Evolutionary conservation across 2,797 vertebrate genomes (phyloP).

Genomic region (Ceryle rudis): DNA sequence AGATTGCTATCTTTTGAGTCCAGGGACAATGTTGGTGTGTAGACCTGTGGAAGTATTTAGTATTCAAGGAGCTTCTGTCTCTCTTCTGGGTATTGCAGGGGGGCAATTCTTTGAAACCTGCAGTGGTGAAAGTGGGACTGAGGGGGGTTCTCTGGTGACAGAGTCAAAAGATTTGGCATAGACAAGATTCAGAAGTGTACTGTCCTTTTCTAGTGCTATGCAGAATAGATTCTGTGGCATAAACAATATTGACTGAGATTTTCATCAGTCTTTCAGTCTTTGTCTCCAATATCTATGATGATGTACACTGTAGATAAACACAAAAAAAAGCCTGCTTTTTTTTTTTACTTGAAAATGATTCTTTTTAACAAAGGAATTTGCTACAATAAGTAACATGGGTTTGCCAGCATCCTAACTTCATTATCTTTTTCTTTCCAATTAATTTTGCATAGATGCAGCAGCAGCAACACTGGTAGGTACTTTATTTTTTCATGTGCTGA

Average conservation of each 20-base stretch:
- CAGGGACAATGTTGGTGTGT: accelerated
- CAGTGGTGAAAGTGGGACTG: not conserved
- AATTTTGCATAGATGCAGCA: not conserved
- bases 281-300: not conserved
- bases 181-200: not conserved
- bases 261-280: not conserved
- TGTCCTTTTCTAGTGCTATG: not conserved
- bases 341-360: not conserved
- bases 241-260: not conserved
- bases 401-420: not conserved
- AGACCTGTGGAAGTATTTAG: not conserved
- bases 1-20: accelerated
- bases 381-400: not conserved
- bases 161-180: not conserved
- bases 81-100: not conserved
- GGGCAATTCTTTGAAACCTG: not conserved
- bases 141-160: not conserved
- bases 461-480: not conserved
- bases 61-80: not conserved
- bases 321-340: not conserved
- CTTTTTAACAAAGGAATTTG: too few species aligned
- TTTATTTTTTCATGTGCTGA: not conserved
- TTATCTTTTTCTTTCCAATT: not conserved
- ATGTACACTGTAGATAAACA: not conserved
- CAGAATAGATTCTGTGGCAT: not conserved